Base-by-base conservation (phyloP, 2,797 vertebrate species). In the Sternarchorhynchus goeldii region DNA sequence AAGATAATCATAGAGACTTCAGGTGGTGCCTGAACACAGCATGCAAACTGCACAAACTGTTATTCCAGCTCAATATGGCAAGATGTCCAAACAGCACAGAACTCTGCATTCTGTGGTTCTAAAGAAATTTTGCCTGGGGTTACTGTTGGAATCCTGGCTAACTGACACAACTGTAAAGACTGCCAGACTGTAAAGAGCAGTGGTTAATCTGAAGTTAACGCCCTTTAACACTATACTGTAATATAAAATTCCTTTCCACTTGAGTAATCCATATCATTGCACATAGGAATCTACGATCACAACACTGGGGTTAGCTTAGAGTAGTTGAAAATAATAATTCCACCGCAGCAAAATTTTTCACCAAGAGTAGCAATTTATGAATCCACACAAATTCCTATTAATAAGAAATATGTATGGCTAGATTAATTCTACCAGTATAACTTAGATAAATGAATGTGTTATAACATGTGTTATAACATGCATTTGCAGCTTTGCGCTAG, bases 221-320 rank as follows among this genome's bases (percentile, higher is more conserved):
- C 85, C 85, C 76, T 86, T 82, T 90, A 86, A 88, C 88, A 84
- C 83, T 63, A 5, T 85, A 78, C 84, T 89, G 90, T 88, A 92
- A 92, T 85, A 86, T 71, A 89, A 92, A 79, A 85, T 87, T 77
- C 58, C 74, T 65, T 74, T 85, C 45, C 64, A 79, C 79, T 31
- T 79, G 89, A 86, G 32, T 75, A 41, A 59, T 67, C 60, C 29
- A 73, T 72, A 68, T 79, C 39, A 29, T 29, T 56, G 69, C 66
- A 73, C 57, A 75, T 67, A 68, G 72, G 79, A 55, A 76, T 64
- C 74, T 77, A 77, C 55, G 20, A 77, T 58, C 39, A 73, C 60
- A 63, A 76, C 50, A 76, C 66, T 20, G 41, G 29, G 67, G 73
- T 73, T 70, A 68, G 39, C 67, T 60, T 70, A 45, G 59, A 75